Conservation (phyloP, 2,797 vertebrate species). For the Prionace glauca region DNA sequence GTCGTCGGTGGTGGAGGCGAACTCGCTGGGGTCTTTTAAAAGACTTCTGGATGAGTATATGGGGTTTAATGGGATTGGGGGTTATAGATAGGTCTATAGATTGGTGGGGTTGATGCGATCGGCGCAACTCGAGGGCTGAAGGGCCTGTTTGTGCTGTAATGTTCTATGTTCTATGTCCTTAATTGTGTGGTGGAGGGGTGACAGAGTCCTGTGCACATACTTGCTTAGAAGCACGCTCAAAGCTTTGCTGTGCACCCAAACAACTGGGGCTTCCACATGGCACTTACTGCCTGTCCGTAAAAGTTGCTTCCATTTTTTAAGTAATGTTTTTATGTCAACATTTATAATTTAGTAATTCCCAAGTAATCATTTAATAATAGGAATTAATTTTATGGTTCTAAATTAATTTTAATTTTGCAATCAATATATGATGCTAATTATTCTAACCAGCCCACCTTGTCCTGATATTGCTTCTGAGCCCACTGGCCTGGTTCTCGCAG, state of each 20-base stretch:
- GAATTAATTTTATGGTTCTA: not conserved
- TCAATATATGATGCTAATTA: not conserved
- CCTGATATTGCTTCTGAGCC: not conserved
- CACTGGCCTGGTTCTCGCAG: not conserved
- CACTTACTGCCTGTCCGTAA: too few species aligned
- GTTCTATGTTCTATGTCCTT: too few species aligned
- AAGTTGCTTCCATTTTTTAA: too few species aligned
- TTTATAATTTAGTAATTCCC: not conserved
- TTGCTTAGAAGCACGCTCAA: not conserved
- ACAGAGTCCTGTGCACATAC: not conserved
- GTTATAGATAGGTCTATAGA: too few species aligned
- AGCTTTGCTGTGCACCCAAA: not conserved
- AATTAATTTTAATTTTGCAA: not conserved
- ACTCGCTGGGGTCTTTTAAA: too few species aligned
- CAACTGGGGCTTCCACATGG: not conserved
- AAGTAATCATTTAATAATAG: not conserved
- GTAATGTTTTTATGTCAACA: too few species aligned
- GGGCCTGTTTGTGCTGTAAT: too few species aligned
- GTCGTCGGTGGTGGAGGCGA: too few species aligned
- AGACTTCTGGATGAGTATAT: too few species aligned
- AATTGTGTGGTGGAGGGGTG: not conserved
- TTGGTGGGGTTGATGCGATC: too few species aligned
- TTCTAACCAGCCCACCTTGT: not conserved
- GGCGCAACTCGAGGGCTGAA: too few species aligned
- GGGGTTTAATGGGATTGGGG: too few species aligned